Evolutionary conservation across 1,140 invertebrate species (phyloP).

Genomic region (Drosophila elegans): DNA sequence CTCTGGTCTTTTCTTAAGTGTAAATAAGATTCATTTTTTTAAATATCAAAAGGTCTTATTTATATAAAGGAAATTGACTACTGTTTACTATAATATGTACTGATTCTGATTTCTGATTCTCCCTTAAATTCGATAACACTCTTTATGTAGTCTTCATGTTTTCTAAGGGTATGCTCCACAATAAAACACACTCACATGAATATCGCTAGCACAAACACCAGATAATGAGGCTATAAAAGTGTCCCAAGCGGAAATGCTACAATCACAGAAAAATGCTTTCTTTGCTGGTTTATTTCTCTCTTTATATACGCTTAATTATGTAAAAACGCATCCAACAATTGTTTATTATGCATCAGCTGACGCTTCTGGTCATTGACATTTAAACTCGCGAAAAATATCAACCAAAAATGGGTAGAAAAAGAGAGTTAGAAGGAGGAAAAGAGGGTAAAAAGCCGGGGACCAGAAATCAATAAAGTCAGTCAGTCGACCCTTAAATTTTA

Average conservation of each 20-base stretch:
- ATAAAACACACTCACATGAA: constrained; percentile 9
- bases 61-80: background rate
- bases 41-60: no score
- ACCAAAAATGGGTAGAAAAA: constrained; percentile 36
- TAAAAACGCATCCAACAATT: constrained; percentile 52
- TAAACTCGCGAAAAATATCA: constrained; percentile 41
- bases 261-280: constrained; percentile 48
- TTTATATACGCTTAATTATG: constrained; percentile 26
- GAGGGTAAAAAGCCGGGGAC: constrained; percentile 25
- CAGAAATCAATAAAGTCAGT: constrained; percentile 71
- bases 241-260: constrained; percentile 64
- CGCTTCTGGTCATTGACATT: constrained; percentile 73
- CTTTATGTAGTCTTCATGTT: constrained; percentile 8
- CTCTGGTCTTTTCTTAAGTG: no score
- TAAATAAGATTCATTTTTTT: no score
- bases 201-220: constrained; percentile 26
- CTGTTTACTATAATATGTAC: background rate
- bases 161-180: constrained; percentile 22
- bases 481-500: constrained; percentile 50
- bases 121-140: constrained; percentile 20
- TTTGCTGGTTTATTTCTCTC: constrained; percentile 15
- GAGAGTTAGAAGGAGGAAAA: constrained; percentile 14
- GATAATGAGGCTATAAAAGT: constrained; percentile 66
- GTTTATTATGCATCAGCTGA: constrained; percentile 79
- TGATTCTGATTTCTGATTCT: constrained; percentile 26